phyloP scores from a whole-genome alignment of 1,140 invertebrate species.

The Trachymyrmex septentrionalis region DNA sequence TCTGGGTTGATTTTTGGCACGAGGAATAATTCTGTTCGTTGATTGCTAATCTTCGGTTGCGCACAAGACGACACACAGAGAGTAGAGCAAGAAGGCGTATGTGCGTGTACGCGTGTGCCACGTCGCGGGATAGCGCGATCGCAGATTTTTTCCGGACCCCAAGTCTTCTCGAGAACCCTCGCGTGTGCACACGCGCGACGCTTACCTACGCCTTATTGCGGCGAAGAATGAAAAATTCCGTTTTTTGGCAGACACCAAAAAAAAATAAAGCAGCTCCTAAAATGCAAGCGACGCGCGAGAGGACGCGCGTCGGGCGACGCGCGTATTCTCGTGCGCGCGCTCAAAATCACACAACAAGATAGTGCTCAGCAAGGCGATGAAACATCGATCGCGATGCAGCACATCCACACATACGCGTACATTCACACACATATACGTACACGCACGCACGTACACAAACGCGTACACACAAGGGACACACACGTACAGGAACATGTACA shows the following conservation, averaged over 20 bases:
- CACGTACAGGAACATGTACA: conserved; percentile 67
- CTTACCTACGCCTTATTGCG: conserved; percentile 44
- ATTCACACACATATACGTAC: conserved; percentile 49
- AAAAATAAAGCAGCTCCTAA: conserved; percentile 67
- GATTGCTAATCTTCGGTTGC: conserved; percentile 80
- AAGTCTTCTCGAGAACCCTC: not conserved
- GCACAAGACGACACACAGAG: conserved; percentile 81
- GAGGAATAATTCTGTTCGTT: conserved; percentile 70
- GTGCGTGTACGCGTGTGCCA: not conserved
- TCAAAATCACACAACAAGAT: conserved; percentile 68
- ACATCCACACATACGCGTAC: conserved; percentile 73
- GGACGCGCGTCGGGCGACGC: conserved; percentile 21
- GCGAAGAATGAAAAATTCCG: conserved; percentile 78
- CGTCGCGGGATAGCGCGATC: not conserved
- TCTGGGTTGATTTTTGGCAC: conserved; percentile 77
- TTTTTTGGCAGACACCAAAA: conserved; percentile 82
- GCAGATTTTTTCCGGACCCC: not conserved
- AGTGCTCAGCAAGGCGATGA: conserved; percentile 73
- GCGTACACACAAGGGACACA: conserved; percentile 45
- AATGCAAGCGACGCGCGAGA: conserved; percentile 46
- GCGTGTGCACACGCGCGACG: not conserved
- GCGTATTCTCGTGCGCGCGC: not conserved
- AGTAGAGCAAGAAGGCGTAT: conserved; percentile 66
- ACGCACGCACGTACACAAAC: conserved; percentile 33
- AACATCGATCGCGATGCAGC: conserved; percentile 74